A percentile compares a stretch with the other conserved stretches of the same genome.
These are phyloP conservation scores for Steatocranus sp. DNA, from an alignment of 2,797 vertebrate species.

Conservation along the genomic window DNA sequence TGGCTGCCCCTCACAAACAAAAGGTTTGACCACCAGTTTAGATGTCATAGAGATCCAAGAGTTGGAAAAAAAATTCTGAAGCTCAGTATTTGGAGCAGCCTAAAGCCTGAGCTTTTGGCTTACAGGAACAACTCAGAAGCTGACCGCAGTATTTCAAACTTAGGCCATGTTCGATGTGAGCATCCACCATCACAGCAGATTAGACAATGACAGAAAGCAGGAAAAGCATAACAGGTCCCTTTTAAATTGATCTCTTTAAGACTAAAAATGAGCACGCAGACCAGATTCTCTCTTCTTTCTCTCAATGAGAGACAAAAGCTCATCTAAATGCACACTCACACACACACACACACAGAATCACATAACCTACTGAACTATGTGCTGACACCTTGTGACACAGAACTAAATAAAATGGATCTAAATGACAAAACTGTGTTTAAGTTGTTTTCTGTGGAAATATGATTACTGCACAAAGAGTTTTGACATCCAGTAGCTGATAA, in stretches of 20 bases:
- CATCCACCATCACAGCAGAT: background rate
- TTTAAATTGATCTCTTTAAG: background rate
- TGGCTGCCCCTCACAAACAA: background rate
- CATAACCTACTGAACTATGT: background rate
- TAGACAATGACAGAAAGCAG: background rate
- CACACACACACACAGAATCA: background rate
- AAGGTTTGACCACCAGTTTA: background rate
- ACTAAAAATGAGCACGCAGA: background rate
- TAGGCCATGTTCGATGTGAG: background rate
- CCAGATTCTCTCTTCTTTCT: background rate
- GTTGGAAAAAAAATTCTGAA: background rate
- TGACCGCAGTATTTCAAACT: background rate
- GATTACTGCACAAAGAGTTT: background rate
- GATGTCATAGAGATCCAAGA: background rate
- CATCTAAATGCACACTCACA: background rate
- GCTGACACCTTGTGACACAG: background rate
- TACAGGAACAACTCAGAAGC: background rate
- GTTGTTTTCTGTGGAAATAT: background rate
- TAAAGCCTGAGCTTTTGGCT: background rate
- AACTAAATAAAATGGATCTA: background rate
- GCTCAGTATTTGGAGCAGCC: background rate
- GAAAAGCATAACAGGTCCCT: background rate
- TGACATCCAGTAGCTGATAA: background rate
- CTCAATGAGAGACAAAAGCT: background rate
- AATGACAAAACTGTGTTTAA: background rate